Evolutionary conservation across 2,113 vertebrate species (phyloP).

Genomic region (Ameiurus melas): DNA sequence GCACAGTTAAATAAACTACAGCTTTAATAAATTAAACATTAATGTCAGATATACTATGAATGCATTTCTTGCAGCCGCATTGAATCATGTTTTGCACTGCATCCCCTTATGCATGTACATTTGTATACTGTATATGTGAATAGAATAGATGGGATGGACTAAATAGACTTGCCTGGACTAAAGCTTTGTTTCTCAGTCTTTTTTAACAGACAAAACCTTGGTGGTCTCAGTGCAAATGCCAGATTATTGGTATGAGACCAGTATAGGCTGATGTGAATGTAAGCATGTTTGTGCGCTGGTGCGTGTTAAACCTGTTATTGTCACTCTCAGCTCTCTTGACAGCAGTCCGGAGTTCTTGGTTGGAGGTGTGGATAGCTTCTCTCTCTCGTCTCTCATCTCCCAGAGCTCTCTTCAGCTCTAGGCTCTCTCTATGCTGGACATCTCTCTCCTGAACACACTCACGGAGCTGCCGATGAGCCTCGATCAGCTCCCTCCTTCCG

Average conservation of each 20-base stretch:
- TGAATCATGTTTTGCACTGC: not conserved
- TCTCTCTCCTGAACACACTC: constrained; percentile 68
- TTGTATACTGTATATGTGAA: not conserved
- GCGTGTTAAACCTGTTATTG: constrained; percentile 74
- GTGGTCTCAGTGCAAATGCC: not conserved
- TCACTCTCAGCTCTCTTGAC: constrained; percentile 75
- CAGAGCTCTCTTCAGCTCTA: constrained; percentile 68
- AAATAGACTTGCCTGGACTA: not conserved
- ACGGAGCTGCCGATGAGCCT: constrained; percentile 70
- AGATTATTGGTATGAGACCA: not conserved
- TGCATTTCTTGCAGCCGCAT: not conserved
- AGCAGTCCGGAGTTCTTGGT: constrained; percentile 70
- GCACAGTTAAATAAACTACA: not conserved
- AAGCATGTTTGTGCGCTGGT: not conserved
- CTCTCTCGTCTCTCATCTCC: constrained; percentile 70
- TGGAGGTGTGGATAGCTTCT: constrained; percentile 73
- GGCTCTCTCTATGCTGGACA: constrained; percentile 65
- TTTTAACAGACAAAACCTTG: not conserved
- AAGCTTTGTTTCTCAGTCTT: not conserved
- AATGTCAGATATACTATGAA: not conserved
- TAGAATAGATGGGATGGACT: not conserved
- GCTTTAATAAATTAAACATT: not conserved
- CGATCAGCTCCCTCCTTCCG: constrained; percentile 65
- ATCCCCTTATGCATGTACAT: not conserved
- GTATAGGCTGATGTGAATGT: not conserved